Percentiles rank a stretch among this genome's conserved stretches.
phyloP scores from a whole-genome alignment of 2,888 invertebrate genomes.

The Lepidocyrtinus sp. region DNA sequence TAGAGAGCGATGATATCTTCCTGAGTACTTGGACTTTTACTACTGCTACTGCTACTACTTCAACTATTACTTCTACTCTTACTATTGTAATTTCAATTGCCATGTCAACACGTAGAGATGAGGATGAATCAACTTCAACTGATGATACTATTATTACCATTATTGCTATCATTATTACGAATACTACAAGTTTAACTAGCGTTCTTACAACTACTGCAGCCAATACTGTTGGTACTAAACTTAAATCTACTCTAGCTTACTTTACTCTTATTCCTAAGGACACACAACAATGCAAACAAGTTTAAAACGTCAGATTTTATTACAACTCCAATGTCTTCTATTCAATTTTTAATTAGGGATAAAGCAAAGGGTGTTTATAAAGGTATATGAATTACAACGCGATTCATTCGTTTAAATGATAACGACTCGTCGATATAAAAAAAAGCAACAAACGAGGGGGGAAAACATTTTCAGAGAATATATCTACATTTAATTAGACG shows the following conservation, averaged over 20 bases:
- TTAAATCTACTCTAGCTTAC: neutral
- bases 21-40: slow-evolving; percentile 66
- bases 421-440: neutral
- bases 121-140: slow-evolving; percentile 55
- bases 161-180: slow-evolving; percentile 23
- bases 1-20: slow-evolving; percentile 70
- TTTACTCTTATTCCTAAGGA: neutral
- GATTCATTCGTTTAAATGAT: neutral
- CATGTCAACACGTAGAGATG: slow-evolving; percentile 52
- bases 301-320: slow-evolving; percentile 1
- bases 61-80: slow-evolving; percentile 28
- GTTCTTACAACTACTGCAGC: neutral
- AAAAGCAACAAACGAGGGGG: too few species aligned
- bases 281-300: slow-evolving; percentile 2
- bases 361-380: neutral
- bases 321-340: slow-evolving; percentile 3
- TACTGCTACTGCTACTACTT: slow-evolving; percentile 55
- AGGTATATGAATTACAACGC: neutral
- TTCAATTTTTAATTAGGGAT: neutral
- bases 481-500: neutral
- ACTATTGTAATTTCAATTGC: slow-evolving; percentile 25
- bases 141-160: slow-evolving; percentile 39
- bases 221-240: neutral
- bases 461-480: slow-evolving; percentile 11
- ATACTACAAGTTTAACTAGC: slow-evolving; percentile 8